Conservation (phyloP, 1,140 invertebrate genomes). For the Drosophila paulistorum region DNA sequence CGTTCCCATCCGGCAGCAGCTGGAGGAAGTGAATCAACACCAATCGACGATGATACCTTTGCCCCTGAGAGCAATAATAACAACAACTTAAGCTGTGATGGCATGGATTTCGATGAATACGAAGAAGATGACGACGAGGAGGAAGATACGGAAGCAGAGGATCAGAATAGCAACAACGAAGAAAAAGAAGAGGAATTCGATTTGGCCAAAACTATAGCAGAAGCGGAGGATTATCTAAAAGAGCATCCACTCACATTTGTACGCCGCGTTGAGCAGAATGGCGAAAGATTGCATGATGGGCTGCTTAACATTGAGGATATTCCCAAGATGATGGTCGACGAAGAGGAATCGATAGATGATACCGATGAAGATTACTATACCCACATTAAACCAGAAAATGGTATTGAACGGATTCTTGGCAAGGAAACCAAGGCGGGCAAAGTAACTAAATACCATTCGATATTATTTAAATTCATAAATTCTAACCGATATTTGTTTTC, state of each 20-base stretch:
- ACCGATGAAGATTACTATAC: constrained; percentile 62
- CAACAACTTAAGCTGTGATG: constrained; percentile 50
- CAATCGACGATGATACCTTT: not conserved
- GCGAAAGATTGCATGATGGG: constrained; percentile 44
- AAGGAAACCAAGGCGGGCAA: constrained; percentile 75
- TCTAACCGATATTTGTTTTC: not conserved
- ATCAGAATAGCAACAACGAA: constrained; percentile 42
- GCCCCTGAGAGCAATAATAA: not conserved
- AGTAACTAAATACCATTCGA: constrained; percentile 19
- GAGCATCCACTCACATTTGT: constrained; percentile 75
- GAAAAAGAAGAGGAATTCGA: constrained; percentile 67
- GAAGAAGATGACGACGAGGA: constrained; percentile 47
- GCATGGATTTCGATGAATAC: constrained; percentile 59
- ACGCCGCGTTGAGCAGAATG: constrained; percentile 59
- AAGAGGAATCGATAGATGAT: constrained; percentile 24
- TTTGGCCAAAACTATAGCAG: constrained; percentile 70
- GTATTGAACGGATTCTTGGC: constrained; percentile 69
- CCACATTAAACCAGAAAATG: constrained; percentile 64
- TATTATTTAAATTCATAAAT: not conserved
- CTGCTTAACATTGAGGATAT: constrained; percentile 50
- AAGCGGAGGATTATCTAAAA: constrained; percentile 75
- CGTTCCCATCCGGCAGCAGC: constrained; percentile 25
- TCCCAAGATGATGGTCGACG: constrained; percentile 25
- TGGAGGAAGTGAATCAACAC: not conserved
- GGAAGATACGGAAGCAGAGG: constrained; percentile 29